Evolutionary conservation across 2,113 vertebrate species (phyloP), one percentile per base, ranked within the genome.

Genomic region (Grus americana): DNA sequence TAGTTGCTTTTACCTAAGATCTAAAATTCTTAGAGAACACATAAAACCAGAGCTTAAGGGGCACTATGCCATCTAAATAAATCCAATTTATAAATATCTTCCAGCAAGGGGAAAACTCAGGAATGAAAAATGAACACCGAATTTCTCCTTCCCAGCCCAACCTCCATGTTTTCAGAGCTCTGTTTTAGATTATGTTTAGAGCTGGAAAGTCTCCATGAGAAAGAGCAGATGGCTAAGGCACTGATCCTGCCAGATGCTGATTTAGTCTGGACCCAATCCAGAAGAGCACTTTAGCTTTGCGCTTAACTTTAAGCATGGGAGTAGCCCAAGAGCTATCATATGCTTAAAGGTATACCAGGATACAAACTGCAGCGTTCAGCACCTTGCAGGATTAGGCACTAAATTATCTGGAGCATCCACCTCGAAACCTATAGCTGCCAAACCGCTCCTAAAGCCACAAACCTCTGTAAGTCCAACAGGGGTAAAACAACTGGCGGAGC

Each of bases 131-230:
- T 0, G 0, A 89, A 72, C 30, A 3, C 47, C 32, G 68, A 40
- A 78, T 75, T 80, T 87, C 65, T 63, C 40, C 88, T 79, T 79
- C 78, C 89, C 89, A 95, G 91, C 57, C 95, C 82, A 55, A 58
- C 20, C 61, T 84, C 88, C 73, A 50, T 57, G 86, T 68, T 92
- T 94, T 75, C 68, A 52, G 83, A 84, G 83, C 88, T 95, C 92
- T 93, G 88, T 1, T 94, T 96, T 81, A 76, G 88, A 93, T 97
- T 93, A 93, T 34, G 92, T 87, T 93, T 70, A 40, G 86, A 88
- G 73, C 92, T 96, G 95, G 95, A 84, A 94, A 75, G 73, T 68
- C 91, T 96, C 96, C 88, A 88, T 94, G 96, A 97, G 91, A 93
- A 93, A 85, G 91, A 93, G 72, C 97, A 97, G 96, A 91, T 96